These are phyloP conservation scores for Sinhomidia bicolor DNA, from an alignment of 2,888 invertebrate genomes.

Conservation along the genomic window DNA sequence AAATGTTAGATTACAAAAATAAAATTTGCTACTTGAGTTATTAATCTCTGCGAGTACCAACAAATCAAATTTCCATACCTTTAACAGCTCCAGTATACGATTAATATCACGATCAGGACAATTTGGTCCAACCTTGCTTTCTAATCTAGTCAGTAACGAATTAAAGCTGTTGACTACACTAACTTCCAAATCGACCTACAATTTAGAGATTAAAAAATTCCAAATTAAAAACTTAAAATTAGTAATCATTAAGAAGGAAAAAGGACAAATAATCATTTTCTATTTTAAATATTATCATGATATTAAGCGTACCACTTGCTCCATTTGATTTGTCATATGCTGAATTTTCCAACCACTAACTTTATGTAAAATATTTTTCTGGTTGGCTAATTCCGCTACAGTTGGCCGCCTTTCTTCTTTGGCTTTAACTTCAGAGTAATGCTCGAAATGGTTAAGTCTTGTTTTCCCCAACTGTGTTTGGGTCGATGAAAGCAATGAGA, in stretches of 20 bases:
- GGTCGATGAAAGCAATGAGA: constrained; percentile 86
- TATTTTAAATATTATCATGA: background rate
- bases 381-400: constrained; percentile 94
- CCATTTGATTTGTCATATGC: constrained; percentile 95
- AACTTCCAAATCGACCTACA: constrained; percentile 77
- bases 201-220: background rate
- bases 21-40: too few species aligned
- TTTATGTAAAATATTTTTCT: constrained; percentile 92
- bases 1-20: too few species aligned
- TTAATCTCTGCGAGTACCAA: background rate
- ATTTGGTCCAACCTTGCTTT: constrained; percentile 77
- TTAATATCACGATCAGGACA: constrained; percentile 80
- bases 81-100: constrained; percentile 79
- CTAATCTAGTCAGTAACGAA: constrained; percentile 74
- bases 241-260: background rate
- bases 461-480: constrained; percentile 87
- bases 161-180: constrained; percentile 78
- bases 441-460: constrained; percentile 88
- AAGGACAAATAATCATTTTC: background rate
- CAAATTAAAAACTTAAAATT: background rate
- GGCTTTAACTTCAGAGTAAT: constrained; percentile 92
- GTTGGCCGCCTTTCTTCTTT: constrained; percentile 93
- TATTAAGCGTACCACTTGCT: constrained; percentile 89
- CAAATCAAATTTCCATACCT: constrained; percentile 69
- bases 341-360: constrained; percentile 97